Percentiles rank a stretch among this genome's conserved stretches.
These are phyloP conservation scores for Ispidina lecontei DNA, from an alignment of 2,797 vertebrate genomes.

Conservation along the genomic window DNA sequence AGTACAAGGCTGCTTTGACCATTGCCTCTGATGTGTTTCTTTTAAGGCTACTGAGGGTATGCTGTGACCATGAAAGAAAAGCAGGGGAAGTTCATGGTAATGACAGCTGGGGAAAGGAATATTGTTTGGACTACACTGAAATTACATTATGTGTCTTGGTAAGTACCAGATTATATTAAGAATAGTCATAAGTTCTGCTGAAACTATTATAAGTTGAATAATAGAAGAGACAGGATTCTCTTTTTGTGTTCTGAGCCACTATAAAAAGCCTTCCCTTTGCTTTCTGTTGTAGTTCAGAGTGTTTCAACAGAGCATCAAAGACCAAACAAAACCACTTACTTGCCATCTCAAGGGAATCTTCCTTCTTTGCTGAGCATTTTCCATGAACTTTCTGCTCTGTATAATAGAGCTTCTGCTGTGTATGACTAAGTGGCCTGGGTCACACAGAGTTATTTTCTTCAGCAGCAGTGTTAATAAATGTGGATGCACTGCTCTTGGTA, in stretches of 20 bases:
- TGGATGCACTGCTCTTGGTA: not conserved
- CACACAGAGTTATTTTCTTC: not conserved
- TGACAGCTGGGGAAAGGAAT: not conserved
- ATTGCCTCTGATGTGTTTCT: not conserved
- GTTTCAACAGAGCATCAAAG: not conserved
- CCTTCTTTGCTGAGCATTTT: not conserved
- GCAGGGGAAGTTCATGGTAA: constrained; percentile 10
- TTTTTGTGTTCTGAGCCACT: not conserved
- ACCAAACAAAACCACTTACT: constrained; percentile 20
- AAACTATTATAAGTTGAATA: not conserved
- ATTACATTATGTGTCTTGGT: not conserved
- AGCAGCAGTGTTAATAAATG: not conserved
- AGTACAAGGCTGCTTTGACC: not conserved
- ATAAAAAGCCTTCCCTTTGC: not conserved
- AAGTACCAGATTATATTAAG: not conserved
- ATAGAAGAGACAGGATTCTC: not conserved
- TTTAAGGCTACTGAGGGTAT: not conserved
- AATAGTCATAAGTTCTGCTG: not conserved
- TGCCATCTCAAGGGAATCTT: not conserved
- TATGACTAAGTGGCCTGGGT: not conserved
- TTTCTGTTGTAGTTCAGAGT: not conserved
- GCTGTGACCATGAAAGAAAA: not conserved
- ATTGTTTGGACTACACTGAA: not conserved
- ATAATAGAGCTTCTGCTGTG: not conserved
- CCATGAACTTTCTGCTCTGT: not conserved